Percentiles rank a stretch among this genome's conserved stretches.
phyloP scores from a whole-genome alignment of 1,140 invertebrate species.

The Rhynchophorus ferrugineus region DNA sequence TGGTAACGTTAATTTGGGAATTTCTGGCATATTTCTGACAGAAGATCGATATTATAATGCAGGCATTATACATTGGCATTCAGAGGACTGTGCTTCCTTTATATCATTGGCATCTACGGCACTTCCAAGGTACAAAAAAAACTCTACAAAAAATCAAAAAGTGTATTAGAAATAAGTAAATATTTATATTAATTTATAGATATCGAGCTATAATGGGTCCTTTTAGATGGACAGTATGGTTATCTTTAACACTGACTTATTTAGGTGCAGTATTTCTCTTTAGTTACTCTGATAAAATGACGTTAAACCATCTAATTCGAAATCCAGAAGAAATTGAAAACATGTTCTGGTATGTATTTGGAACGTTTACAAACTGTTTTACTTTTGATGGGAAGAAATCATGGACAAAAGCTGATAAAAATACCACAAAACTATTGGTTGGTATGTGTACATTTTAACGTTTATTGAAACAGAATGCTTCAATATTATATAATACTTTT shows the following conservation, averaged over 20 bases:
- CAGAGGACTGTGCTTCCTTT: slow-evolving; percentile 65
- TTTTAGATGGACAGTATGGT: slow-evolving; percentile 69
- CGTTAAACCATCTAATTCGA: slow-evolving; percentile 52
- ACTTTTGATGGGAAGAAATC: slow-evolving; percentile 59
- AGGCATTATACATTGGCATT: slow-evolving; percentile 53
- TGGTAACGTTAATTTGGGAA: slow-evolving; percentile 51
- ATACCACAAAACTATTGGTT: slow-evolving; percentile 58
- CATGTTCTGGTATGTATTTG: slow-evolving; percentile 75
- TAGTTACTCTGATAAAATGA: slow-evolving; percentile 59
- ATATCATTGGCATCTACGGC: slow-evolving; percentile 65
- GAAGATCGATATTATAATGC: slow-evolving; percentile 44
- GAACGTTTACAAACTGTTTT: slow-evolving; percentile 72
- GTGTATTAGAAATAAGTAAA: too few relatives aligned
- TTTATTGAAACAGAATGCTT: background rate
- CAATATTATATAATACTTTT: slow-evolving; percentile 20
- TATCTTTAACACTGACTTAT: slow-evolving; percentile 59
- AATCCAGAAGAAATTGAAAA: slow-evolving; percentile 62
- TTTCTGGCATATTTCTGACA: slow-evolving; percentile 61
- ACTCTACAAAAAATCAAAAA: too few relatives aligned
- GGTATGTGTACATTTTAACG: slow-evolving; percentile 47
- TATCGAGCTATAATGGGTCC: slow-evolving; percentile 75
- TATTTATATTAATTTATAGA: slow-evolving; percentile 41
- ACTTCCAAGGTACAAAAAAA: slow-evolving; percentile 51
- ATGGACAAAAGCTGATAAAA: slow-evolving; percentile 59
- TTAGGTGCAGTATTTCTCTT: slow-evolving; percentile 63